phyloP scores from a whole-genome alignment of 2,113 vertebrate genomes.

The Calidris pygmaea region DNA sequence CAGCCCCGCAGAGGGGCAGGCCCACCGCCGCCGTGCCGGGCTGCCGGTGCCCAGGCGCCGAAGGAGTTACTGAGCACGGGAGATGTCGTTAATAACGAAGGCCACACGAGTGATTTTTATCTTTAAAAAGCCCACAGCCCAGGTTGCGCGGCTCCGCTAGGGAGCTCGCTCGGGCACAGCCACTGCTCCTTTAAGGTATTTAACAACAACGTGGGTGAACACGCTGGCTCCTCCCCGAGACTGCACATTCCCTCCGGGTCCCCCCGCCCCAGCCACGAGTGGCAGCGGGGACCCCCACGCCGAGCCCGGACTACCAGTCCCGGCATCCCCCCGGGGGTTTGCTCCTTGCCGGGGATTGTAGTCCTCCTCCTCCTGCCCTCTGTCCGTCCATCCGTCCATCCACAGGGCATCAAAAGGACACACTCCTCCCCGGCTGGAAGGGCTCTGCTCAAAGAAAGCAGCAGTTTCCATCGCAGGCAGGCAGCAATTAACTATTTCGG shows the following conservation, averaged over 20 bases:
- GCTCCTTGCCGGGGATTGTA: background rate
- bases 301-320: constrained; percentile 65
- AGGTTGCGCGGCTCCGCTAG: constrained; percentile 1
- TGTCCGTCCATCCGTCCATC: background rate
- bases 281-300: constrained; percentile 23
- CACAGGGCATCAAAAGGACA: background rate
- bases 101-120: constrained; percentile 48
- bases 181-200: constrained; percentile 70
- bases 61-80: constrained; percentile 35
- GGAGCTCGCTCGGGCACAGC: constrained; percentile 47
- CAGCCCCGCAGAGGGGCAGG: background rate
- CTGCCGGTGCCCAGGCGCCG: background rate
- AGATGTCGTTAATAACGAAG: constrained; percentile 29
- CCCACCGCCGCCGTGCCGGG: background rate
- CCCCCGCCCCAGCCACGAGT: constrained; percentile 35
- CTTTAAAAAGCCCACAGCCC: constrained; percentile 68
- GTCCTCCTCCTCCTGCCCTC: background rate
- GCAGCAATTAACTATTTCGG: background rate
- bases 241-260: constrained; percentile 63
- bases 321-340: background rate
- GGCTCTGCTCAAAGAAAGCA: background rate
- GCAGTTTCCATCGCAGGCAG: background rate
- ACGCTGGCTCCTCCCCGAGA: constrained; percentile 60
- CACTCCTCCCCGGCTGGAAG: background rate
- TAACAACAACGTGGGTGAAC: constrained; percentile 61